Percentiles rank a stretch among this genome's conserved stretches.
phyloP scores from a whole-genome alignment of 2,888 invertebrate species.

The Erpobdella octoculata region DNA sequence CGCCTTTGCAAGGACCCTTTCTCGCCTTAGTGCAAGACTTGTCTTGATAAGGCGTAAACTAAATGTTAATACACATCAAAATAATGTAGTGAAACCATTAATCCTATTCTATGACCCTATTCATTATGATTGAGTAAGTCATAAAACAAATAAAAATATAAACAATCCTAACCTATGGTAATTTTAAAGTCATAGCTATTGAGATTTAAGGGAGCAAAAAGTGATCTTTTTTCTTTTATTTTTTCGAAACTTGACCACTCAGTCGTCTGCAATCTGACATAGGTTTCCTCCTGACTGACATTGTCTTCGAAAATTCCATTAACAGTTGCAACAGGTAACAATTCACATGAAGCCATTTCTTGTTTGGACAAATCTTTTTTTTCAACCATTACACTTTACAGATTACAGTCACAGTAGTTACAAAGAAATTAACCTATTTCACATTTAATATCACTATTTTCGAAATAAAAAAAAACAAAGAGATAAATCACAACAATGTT shows the following conservation, averaged over 20 bases:
- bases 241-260: neutral
- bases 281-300: constrained; percentile 3
- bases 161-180: constrained; percentile 14
- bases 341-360: constrained; percentile 22
- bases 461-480: no score
- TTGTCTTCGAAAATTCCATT: constrained; percentile 8
- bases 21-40: no score
- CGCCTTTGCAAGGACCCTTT: no score
- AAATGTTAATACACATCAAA: no score
- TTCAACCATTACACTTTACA: constrained; percentile 12
- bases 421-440: no score
- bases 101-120: no score
- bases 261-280: neutral
- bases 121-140: no score
- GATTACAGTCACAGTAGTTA: no score
- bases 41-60: no score
- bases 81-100: no score
- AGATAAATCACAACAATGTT: no score
- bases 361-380: constrained; percentile 1
- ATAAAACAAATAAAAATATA: neutral
- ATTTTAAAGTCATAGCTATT: constrained; percentile 17
- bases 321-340: neutral
- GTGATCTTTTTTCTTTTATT: neutral
- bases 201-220: neutral
- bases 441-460: no score